Percentiles rank a stretch among this genome's conserved stretches.
Conservation (phyloP, 2,113 vertebrate genomes). For the Pavo muticus region DNA sequence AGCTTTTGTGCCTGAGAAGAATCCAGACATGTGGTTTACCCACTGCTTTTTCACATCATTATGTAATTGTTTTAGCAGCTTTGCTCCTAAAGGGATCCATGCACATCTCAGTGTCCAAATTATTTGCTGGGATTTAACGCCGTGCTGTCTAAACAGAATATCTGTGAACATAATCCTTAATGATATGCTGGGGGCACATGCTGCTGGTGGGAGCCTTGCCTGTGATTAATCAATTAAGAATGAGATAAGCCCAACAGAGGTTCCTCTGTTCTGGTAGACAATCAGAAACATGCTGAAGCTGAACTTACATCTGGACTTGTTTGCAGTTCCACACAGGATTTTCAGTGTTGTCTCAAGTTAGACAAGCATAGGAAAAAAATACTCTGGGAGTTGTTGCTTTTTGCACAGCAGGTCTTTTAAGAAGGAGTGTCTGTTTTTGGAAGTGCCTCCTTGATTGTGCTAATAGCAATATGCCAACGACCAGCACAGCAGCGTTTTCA, state of each 20-base stretch:
- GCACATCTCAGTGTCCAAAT: neutral
- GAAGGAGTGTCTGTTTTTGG: neutral
- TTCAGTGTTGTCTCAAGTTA: neutral
- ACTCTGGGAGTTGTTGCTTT: neutral
- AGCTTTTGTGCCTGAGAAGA: neutral
- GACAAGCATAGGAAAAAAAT: neutral
- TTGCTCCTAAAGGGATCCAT: neutral
- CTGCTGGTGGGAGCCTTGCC: neutral
- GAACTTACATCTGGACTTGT: neutral
- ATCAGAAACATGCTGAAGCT: neutral
- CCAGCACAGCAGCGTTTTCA: neutral
- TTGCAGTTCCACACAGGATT: neutral
- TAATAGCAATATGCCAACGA: neutral
- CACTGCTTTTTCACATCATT: neutral
- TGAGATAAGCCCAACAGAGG: neutral
- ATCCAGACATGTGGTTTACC: neutral
- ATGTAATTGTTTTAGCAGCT: neutral
- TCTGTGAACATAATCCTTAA: conserved; percentile 25
- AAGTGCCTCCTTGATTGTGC: neutral
- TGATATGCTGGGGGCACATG: neutral
- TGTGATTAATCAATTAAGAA: conserved; percentile 35
- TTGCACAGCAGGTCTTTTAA: neutral
- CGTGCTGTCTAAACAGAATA: conserved; percentile 18
- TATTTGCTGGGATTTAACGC: conserved; percentile 43
- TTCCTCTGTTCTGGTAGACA: neutral